Base-by-base conservation (phyloP, 2,113 vertebrate species). In the Forbesichthys papilliferus region DNA sequence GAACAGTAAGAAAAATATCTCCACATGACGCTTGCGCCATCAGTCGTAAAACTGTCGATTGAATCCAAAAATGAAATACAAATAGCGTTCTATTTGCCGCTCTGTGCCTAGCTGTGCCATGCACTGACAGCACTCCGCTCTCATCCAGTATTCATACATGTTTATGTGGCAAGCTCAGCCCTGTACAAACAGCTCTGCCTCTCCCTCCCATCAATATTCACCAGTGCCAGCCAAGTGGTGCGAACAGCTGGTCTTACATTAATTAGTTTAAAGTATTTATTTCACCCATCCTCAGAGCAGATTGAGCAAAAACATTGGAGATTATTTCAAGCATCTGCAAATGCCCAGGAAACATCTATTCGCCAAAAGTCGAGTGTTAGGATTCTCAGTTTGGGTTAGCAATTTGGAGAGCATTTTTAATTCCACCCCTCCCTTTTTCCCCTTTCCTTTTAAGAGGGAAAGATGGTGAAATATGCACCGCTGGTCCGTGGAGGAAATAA, bases 251-350 rank as follows among this genome's bases (percentile, higher is more conserved):
- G 97, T 98, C 95, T 95, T 96, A 96, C 96, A 98, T 98, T 98
- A 99, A 99, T 99, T 99, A 99, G 98, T 98, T 99, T 99, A 98
- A 98, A 99, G 97, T 98, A 99, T 99, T 99, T 98, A 99, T 98
- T 98, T 98, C 97, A 97, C 96, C 96, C 96, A 98, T 98, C 96
- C 97, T 97, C 95, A 93, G 95, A 98, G 97, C 98, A 99, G 98
- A 99, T 98, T 99, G 98, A 98, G 95, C 94, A 96, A 98, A 99
- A 98, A 98, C 96, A 98, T 98, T 97, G 96, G 96, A 98, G 96
- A 99, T 99, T 98, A 99, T 99, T 92, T 96, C 93, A 92, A 98
- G 96, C 98, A 99, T 99, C 97, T 99, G 98, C 96, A 99, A 97
- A 96, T 96, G 94, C 95, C 95, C 95, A 95, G 95, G 94, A 98